A percentile compares a stretch with the other conserved stretches of the same genome.
Conservation (phyloP, 2,113 vertebrate species). For the Tychaedon coryphoeus region DNA sequence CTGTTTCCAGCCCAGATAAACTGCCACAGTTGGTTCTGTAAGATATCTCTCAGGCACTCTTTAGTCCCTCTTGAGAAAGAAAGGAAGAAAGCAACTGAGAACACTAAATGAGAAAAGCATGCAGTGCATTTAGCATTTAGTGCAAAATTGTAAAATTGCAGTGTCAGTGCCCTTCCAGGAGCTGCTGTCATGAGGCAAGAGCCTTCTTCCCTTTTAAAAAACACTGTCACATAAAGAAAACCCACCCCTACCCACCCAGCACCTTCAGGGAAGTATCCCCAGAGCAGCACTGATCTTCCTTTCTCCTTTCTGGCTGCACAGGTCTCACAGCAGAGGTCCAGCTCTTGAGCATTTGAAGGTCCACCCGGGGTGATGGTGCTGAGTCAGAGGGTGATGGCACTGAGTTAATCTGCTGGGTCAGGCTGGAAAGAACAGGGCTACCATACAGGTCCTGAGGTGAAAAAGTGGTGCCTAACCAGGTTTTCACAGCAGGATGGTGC, state of each 20-base stretch:
- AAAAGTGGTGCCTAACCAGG: background rate
- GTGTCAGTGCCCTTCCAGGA: background rate
- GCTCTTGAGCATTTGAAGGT: background rate
- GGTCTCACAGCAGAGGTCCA: background rate
- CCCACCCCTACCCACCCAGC: background rate
- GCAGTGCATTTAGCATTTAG: background rate
- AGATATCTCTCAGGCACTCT: background rate
- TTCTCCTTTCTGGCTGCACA: background rate
- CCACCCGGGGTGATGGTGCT: background rate
- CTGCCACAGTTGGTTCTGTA: background rate
- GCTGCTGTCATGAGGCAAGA: fast-evolving
- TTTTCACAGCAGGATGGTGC: background rate
- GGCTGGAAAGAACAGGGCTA: background rate
- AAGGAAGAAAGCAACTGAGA: background rate
- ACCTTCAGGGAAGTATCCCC: background rate
- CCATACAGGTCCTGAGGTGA: background rate
- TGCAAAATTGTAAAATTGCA: background rate
- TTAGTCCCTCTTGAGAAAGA: background rate
- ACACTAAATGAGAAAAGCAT: background rate
- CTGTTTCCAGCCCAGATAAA: background rate
- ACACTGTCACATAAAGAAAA: background rate
- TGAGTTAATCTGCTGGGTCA: background rate
- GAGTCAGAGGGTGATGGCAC: background rate
- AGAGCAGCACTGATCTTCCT: background rate
- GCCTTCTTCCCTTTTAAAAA: background rate